Conservation (phyloP, 2,797 vertebrate genomes). For the Bryconaethiops microstoma region DNA sequence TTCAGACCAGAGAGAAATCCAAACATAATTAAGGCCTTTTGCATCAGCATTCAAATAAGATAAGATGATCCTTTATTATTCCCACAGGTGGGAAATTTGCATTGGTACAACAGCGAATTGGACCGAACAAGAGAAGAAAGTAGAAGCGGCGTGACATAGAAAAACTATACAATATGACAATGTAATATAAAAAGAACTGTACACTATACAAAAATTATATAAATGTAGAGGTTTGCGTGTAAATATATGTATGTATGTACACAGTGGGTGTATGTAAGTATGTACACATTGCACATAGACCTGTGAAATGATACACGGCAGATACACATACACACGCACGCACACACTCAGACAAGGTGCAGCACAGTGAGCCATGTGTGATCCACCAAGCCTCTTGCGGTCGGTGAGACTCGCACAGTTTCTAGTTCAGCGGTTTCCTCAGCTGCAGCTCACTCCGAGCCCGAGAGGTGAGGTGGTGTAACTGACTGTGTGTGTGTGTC, state of each 20-base stretch:
- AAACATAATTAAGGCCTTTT: not conserved
- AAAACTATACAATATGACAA: no score
- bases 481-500: constrained; percentile 43
- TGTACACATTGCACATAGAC: not conserved
- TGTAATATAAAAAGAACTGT: no score
- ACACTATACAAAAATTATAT: no score
- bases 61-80: no score
- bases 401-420: constrained; percentile 48
- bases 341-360: constrained; percentile 20
- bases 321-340: not conserved
- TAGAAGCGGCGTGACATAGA: no score
- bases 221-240: no score
- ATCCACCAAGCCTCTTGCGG: constrained; percentile 45
- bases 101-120: no score
- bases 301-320: not conserved
- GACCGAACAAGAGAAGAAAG: no score
- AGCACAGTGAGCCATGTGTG: constrained; percentile 11
- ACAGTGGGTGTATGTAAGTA: not conserved
- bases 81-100: no score
- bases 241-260: no score
- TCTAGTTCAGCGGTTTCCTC: constrained; percentile 61
- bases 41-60: no score
- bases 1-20: no score
- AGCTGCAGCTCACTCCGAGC: constrained; percentile 45
- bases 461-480: constrained; percentile 41